Evolutionary conservation across 2,113 vertebrate genomes (phyloP).

Genomic region (Neolamprologus brichardi): DNA sequence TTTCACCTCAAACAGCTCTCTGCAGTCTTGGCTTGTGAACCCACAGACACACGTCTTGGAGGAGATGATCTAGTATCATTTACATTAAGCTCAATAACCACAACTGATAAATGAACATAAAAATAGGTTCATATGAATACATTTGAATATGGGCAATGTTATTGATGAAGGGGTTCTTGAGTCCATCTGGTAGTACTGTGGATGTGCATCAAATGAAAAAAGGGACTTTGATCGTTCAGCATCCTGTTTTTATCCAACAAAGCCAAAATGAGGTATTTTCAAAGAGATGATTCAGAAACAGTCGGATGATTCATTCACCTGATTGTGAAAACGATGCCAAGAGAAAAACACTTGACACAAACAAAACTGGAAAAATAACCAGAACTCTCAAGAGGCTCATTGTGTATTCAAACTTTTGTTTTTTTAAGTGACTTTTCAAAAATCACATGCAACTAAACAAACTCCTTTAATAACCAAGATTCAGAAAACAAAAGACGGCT

Average conservation of each 20-base stretch:
- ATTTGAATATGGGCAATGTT: neutral
- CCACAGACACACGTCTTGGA: neutral
- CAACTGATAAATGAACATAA: neutral
- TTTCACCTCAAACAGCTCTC: neutral
- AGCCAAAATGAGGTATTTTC: neutral
- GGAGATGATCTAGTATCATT: neutral
- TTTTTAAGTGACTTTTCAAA: neutral
- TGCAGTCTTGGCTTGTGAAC: neutral
- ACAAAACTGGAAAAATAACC: neutral
- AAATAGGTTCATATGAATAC: neutral
- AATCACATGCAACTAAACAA: neutral
- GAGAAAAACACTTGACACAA: neutral
- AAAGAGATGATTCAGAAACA: neutral
- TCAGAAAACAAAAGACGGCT: neutral
- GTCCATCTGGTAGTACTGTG: neutral
- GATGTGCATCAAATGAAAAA: neutral
- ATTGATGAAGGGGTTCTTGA: neutral
- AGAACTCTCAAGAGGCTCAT: neutral
- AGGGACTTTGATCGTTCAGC: neutral
- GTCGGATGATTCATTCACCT: neutral
- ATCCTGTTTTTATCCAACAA: neutral
- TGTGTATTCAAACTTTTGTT: neutral
- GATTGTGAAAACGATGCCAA: neutral
- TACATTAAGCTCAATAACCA: neutral
- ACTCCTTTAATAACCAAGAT: neutral